A percentile compares a stretch with the other conserved stretches of the same genome.
Conservation (phyloP, 2,797 vertebrate genomes). For the Syngnathus acus region DNA sequence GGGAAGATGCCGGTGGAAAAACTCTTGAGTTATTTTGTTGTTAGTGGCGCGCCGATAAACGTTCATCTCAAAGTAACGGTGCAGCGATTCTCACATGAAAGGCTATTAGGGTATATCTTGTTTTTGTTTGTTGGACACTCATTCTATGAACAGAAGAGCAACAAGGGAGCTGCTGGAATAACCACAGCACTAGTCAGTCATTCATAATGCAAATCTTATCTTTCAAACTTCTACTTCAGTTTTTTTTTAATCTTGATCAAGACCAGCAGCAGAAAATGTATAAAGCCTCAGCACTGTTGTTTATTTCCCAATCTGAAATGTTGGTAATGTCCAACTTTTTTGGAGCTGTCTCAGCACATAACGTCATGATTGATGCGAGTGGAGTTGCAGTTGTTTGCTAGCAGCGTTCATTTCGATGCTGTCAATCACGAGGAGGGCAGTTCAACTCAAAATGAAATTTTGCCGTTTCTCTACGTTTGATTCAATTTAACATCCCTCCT, state of each 20-base stretch:
- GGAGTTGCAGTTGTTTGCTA: constrained; percentile 1
- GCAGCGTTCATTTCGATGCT: constrained; percentile 12
- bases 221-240: neutral
- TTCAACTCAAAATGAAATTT: neutral
- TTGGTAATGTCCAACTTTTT: constrained; percentile 2
- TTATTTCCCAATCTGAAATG: constrained; percentile 12
- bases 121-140: no score
- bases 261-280: neutral
- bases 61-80: neutral
- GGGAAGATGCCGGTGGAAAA: constrained; percentile 22
- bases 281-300: neutral
- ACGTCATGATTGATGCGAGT: constrained; percentile 26
- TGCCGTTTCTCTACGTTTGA: neutral
- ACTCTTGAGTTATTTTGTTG: neutral
- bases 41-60: neutral
- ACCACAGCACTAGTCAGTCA: neutral
- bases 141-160: no score
- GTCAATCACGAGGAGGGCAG: constrained; percentile 20
- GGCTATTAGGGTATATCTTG: no score
- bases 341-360: constrained; percentile 19
- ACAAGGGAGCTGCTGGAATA: no score
- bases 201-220: neutral
- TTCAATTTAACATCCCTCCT: neutral
- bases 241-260: neutral
- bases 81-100: no score